These are phyloP conservation scores for Lottia gigantea DNA, from an alignment of 2,888 invertebrate species.

Conservation along the genomic window DNA sequence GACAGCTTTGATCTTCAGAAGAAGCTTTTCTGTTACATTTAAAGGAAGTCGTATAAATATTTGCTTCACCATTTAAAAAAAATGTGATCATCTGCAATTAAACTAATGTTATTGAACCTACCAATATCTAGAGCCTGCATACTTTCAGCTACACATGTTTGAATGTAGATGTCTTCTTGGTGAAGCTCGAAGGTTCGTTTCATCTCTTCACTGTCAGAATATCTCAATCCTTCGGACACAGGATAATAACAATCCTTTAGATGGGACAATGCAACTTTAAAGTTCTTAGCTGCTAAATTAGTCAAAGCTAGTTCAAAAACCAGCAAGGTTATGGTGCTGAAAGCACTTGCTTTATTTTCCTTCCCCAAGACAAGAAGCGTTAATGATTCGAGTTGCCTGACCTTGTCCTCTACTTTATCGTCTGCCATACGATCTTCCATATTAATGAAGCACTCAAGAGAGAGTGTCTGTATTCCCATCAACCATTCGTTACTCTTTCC, in stretches of 20 bases:
- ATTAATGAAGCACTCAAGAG: conserved; percentile 19
- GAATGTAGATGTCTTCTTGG: conserved; percentile 35
- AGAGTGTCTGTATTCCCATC: conserved; percentile 11
- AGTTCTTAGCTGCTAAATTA: conserved; percentile 23
- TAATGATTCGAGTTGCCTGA: background rate
- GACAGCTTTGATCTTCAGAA: no score
- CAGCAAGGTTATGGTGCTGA: conserved; percentile 15
- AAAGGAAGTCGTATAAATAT: no score
- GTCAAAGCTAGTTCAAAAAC: conserved; percentile 26
- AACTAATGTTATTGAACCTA: conserved; percentile 14
- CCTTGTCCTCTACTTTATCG: background rate
- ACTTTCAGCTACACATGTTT: conserved; percentile 36
- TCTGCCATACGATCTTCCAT: conserved; percentile 13
- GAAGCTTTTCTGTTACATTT: no score
- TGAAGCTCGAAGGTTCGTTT: conserved; percentile 24
- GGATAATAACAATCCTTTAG: conserved; percentile 37
- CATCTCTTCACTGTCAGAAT: conserved; percentile 17
- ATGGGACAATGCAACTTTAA: conserved; percentile 27
- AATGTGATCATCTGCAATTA: no score
- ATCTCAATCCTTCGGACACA: conserved; percentile 28
- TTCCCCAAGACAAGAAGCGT: conserved; percentile 3
- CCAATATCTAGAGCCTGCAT: conserved; percentile 38
- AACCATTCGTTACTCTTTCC: conserved; percentile 17
- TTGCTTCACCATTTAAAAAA: no score
- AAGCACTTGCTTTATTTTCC: conserved; percentile 15